Base-by-base conservation (phyloP, 2,797 vertebrate genomes). In the Notolabrus celidotus region DNA sequence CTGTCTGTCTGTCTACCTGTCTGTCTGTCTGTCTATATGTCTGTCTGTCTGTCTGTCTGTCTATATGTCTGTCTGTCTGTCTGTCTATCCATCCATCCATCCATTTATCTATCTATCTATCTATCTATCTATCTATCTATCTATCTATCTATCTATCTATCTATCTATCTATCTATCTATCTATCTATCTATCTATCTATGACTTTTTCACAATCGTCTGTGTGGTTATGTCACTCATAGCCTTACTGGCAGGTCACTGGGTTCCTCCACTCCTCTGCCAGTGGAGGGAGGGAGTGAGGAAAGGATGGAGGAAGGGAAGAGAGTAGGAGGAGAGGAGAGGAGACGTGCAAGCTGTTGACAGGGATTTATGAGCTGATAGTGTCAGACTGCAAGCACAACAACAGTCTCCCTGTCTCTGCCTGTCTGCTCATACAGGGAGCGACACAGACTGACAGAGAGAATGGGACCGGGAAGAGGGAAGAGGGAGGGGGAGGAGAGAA, bases 291-390 rank as follows among this genome's bases (percentile, higher is more conserved):
- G 69, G 71, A 52, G 67, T 47, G 27, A 42, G 53, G 42, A 7
- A 16, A 10, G 33, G 66, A 68, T 86, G 64, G 66, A 46, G 72
- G 23, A 10, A 41, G 54, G 51, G 84, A 81, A 25, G 23, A 47
- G 46, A 25, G 16, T n/a, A 29, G 71, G 74, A 65, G 74, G 72
- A 78, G 33, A 71, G 86, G 84, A 83, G 89, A 81, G 84, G 84
- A 92, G 91, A 88, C 58, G 77, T 91, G 90, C 93, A 92, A 90
- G 92, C 82, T 90, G 84, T 92, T 94, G 92, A 91, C 82, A 82
- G 84, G 93, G 92, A 95, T 95, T 92, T 93, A 81, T 89, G 85
- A 86, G 79, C 89, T 27, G 91, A 93, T 94, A 94, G 92, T 83
- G 85, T 91, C 88, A 90, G 89, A 89, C 77, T 86, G 85, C 53